Evolutionary conservation across 2,113 vertebrate species (phyloP).

Genomic region (zebrafish (Danio rerio)): DNA sequence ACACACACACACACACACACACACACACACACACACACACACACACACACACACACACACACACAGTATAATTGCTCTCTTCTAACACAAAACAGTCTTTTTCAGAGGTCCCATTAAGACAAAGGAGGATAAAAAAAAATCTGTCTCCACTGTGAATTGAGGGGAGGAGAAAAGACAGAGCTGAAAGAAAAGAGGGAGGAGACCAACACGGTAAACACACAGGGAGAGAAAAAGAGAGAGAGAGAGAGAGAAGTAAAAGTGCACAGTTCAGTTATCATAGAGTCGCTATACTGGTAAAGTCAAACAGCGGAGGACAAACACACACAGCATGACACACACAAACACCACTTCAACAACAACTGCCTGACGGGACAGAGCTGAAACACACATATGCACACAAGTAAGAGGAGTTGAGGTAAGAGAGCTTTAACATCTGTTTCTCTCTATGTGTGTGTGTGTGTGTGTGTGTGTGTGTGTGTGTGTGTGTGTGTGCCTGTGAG

Average conservation of each 20-base stretch:
- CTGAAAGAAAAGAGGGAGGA: conserved; percentile 59
- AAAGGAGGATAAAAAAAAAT: conserved; percentile 55
- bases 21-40: background rate
- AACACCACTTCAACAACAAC: background rate
- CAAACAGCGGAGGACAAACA: background rate
- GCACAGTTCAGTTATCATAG: no score
- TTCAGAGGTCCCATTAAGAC: conserved; percentile 41
- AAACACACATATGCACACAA: background rate
- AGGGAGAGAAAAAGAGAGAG: conserved; percentile 27
- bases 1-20: background rate
- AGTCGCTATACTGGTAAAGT: background rate
- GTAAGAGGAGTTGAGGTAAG: background rate
- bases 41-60: background rate
- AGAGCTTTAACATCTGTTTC: no score
- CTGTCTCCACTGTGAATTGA: conserved; percentile 58
- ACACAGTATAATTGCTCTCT: background rate
- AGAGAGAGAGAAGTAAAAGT: background rate
- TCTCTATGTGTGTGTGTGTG: no score
- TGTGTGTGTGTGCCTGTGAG: no score
- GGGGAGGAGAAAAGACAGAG: conserved; percentile 53
- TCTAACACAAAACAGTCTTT: conserved; percentile 32
- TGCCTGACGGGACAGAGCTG: background rate
- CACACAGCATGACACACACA: conserved; percentile 1
- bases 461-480: no score
- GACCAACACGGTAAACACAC: conserved; percentile 23